Base-by-base conservation (phyloP, 2,888 invertebrate species). In the Leptinotarsa tumamoca region DNA sequence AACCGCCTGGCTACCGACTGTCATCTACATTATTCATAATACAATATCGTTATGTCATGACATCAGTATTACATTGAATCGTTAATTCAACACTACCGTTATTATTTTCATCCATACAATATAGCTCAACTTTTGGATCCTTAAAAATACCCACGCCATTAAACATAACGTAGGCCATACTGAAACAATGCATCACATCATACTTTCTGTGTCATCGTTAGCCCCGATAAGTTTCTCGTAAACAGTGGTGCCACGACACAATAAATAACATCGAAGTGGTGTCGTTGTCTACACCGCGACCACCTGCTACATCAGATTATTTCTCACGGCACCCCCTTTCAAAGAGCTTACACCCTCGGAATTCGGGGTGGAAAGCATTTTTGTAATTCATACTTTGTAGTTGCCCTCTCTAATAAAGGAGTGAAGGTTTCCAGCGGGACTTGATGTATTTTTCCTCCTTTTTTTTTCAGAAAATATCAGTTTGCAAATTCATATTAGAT, bases 291-390 rank as follows among this genome's bases (percentile, higher is more conserved):
- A 76, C 68, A 78, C 80, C 77, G 69, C 78, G 71, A 72, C 76
- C 80, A 80, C 80, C 80, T 80, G 80, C 80, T 79, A 74, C 79
- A 75, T 58, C 56, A 61, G 78, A 78, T 77, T 72, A 70, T 78
- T 78, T 80, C 80, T 61, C 80, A 80, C 73, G 68, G 74, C 70
- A 43, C 72, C 71, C 78, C 68, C 79, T 72, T 61, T 52, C 67
- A 67, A 71, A 74, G 69, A 71, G 75, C 67, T 67, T 71, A 73
- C 66, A 73, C 78, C 69, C 71, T 68, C 33, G 74, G 77, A 75
- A 78, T 75, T 50, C 63, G 58, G 67, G 67, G 71, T 67, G 74
- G 49, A 58, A 74, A 23, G 67, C 61, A 61, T 70, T 74, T 56
- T 56, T 68, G 74, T 74, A 74, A 74, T 74, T 71, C 67, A 70